Base-by-base conservation (phyloP, 2,113 vertebrate species). In the Esox niger region DNA sequence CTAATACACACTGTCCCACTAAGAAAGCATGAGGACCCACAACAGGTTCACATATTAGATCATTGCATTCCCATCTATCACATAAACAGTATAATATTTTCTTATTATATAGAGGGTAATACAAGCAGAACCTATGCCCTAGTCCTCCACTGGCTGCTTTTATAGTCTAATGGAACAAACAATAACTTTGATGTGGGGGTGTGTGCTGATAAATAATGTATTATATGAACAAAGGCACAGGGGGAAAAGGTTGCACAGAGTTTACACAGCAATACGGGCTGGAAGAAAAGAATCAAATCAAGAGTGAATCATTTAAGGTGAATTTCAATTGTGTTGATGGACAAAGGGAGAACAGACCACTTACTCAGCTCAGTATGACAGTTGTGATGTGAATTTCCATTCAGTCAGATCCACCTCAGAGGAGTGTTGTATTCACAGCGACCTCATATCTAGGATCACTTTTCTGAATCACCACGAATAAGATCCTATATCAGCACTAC, bases 171-270 rank as follows among this genome's bases (percentile, higher is more conserved):
- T 77, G 80, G 78, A 82, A 38, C 35, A 38, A 86, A 87, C 83
- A 84, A 79, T 81, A 82, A 67, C 75, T 80, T 70, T 69, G 79
- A 88, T 82, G 77, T 68, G 77, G 75, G 9, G 71, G 11, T 5
- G 8, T 61, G 15, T 43, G 38, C 17, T 43, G 47, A 85, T 90
- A 80, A 88, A 90, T 91, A 85, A 88, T 87, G 78, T 70, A 89
- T 87, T 81, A 78, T 65, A 71, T 82, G 78, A 80, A 78, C 77
- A 79, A 83, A 81, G 76, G 81, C 78, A 30, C 81, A 55, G 70
- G 79, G 79, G 82, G 6, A 0, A 82, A 87, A 84, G 88, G 89
- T 89, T 85, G 82, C 57, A n/a, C 69, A 73, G 79, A 88, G 88
- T 89, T 91, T 90, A 86, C 64, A 59, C 70, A 66, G 77, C 60